phyloP scores from a whole-genome alignment of 2,888 invertebrate species.

The Pomacea canaliculata region DNA sequence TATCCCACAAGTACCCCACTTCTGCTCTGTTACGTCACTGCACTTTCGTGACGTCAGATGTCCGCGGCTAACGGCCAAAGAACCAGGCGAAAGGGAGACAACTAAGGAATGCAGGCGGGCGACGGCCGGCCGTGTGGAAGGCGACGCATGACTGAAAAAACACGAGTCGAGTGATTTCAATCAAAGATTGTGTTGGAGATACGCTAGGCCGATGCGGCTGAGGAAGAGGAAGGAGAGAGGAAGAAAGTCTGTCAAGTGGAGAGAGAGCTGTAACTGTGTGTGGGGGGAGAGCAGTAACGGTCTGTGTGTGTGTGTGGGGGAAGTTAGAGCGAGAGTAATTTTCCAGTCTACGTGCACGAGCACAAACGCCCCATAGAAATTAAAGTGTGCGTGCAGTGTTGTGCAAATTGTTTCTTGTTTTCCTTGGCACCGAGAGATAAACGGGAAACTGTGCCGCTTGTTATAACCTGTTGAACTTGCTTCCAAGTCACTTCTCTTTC shows the following conservation, averaged over 20 bases:
- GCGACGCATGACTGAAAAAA: too few relatives aligned
- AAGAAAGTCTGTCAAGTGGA: not conserved
- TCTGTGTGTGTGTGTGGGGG: not conserved
- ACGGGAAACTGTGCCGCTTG: not conserved
- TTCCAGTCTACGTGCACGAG: not conserved
- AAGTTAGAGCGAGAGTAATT: not conserved
- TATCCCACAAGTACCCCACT: too few relatives aligned
- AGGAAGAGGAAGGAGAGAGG: not conserved
- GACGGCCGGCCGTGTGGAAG: not conserved
- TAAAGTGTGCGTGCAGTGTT: too few relatives aligned
- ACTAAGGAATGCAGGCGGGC: too few relatives aligned
- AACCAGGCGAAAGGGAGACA: too few relatives aligned
- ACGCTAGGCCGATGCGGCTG: not conserved
- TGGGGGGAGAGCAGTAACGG: constrained; percentile 2
- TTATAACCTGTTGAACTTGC: too few relatives aligned
- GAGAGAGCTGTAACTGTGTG: not conserved
- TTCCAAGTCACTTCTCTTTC: too few relatives aligned
- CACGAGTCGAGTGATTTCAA: too few relatives aligned
- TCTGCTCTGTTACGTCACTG: too few relatives aligned
- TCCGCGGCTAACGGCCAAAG: too few relatives aligned
- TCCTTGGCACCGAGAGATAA: not conserved
- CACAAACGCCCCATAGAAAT: too few relatives aligned
- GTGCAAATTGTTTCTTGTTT: not conserved
- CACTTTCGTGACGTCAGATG: too few relatives aligned
- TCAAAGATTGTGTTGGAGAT: constrained; percentile 2